Conservation (phyloP, 1,140 invertebrate species). For the Diprion similis region DNA sequence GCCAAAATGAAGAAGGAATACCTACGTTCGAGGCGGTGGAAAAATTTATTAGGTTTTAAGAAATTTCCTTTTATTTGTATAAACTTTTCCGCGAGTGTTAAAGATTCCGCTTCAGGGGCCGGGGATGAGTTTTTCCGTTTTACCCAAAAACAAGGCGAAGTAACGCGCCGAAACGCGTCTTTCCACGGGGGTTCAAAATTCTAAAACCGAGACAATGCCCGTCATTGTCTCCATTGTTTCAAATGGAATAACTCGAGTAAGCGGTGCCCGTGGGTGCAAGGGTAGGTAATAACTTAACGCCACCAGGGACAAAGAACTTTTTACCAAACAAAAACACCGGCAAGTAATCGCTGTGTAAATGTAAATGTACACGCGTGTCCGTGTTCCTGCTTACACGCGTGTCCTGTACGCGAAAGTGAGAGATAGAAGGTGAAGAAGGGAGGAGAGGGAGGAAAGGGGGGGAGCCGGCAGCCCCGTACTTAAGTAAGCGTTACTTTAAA, state of each 20-base stretch:
- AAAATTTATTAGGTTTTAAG: too few relatives aligned
- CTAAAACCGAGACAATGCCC: background rate
- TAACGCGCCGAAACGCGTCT: background rate
- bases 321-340: background rate
- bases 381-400: too few relatives aligned
- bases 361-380: too few relatives aligned
- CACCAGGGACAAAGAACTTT: background rate
- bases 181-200: background rate
- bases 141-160: background rate
- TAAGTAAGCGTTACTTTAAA: background rate
- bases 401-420: too few relatives aligned
- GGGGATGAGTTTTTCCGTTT: background rate
- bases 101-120: too few relatives aligned
- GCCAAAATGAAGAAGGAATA: too few relatives aligned
- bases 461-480: background rate
- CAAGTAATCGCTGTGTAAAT: background rate
- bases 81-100: too few relatives aligned
- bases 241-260: background rate
- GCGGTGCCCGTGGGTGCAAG: background rate
- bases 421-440: too few relatives aligned
- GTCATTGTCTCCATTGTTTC: constrained; percentile 5
- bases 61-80: too few relatives aligned
- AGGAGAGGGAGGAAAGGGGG: too few relatives aligned
- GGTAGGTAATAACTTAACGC: background rate
- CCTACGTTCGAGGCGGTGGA: too few relatives aligned